Conservation (phyloP, 2,888 invertebrate species). For the Aphrophora alni region DNA sequence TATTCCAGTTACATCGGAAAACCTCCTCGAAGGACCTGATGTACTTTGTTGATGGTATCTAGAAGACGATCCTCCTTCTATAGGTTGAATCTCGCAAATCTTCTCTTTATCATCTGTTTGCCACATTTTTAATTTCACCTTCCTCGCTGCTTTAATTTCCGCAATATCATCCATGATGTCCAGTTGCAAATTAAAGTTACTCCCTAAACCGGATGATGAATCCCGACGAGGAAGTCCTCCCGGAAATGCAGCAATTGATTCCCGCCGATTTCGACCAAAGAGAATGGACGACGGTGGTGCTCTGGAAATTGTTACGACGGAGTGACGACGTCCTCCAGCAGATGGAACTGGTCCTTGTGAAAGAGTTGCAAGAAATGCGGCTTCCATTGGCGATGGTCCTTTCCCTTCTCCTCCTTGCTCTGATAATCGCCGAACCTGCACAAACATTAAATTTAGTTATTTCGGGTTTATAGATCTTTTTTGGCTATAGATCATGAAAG, state of each 20-base stretch:
- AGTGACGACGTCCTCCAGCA: constrained; percentile 80
- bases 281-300: constrained; percentile 70
- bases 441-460: too few species aligned
- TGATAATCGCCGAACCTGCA: constrained; percentile 76
- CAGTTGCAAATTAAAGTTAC: constrained; percentile 81
- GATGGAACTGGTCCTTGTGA: constrained; percentile 75
- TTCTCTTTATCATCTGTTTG: constrained; percentile 77
- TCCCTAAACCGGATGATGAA: constrained; percentile 65
- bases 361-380: constrained; percentile 82
- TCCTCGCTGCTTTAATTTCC: constrained; percentile 69
- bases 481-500: too few species aligned
- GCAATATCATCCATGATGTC: constrained; percentile 91
- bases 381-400: constrained; percentile 78
- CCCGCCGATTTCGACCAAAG: constrained; percentile 79
- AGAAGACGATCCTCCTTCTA: constrained; percentile 65
- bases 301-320: constrained; percentile 85
- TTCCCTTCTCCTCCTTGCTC: constrained; percentile 77
- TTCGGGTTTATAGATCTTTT: too few species aligned
- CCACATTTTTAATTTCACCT: constrained; percentile 78
- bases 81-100: constrained; percentile 81
- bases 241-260: constrained; percentile 82
- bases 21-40: constrained; percentile 62
- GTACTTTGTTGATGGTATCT: constrained; percentile 45
- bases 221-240: constrained; percentile 59
- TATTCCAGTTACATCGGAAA: constrained; percentile 74